Evolutionary conservation across 2,113 vertebrate genomes (phyloP), one percentile per base, ranked within the genome.

Genomic region (Anhinga rufa): DNA sequence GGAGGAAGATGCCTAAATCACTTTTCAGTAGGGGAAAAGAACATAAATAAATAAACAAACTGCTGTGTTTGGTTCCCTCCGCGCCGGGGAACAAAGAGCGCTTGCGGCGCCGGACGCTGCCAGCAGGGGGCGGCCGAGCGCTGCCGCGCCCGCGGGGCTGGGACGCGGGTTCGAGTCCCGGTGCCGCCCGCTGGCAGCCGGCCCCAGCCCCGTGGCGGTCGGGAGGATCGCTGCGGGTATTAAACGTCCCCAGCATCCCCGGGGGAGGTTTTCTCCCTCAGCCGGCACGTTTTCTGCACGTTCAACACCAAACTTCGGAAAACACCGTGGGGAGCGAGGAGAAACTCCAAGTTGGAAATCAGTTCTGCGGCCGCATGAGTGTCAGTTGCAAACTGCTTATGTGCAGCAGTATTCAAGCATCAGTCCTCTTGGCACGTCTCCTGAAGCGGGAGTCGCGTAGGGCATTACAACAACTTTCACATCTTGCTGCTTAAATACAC

Each of bases 61-160:
- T 14, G 85, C 64, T 15, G 16, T 2, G 48, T 14, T 55, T 2
- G 57, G 17, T 20, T 57, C 60, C 14, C n/a, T 44, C 21, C 14
- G 28, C 64, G 2, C 25, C 6, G 51, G 28, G 70, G 70, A 95
- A 95, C 85, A 96, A 96, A 96, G 95, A 40, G 54, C 11, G 54
- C 25, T 75, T 89, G 97, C 96, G 83, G 25, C 74, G 90, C 92
- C 85, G 32, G 32, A 24, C 79, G 54, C 29, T 46, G 69, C 93
- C 97, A 78, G 92, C 88, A 83, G 97, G 92, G 94, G 92, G 91
- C 94, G 85, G 60, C 77, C 94, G 74, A 92, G 77, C 44, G 65
- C 96, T 36, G 51, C 38, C 24, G 48, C 42, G 42, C 42, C 25
- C 14, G 20, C 46, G 64, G 38, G 52, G 36, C 18, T 92, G 32